Percentiles rank a stretch among this genome's conserved stretches.
These are phyloP conservation scores for Drosophila sturtevanti DNA, from an alignment of 1,140 invertebrate genomes.

Conservation along the genomic window DNA sequence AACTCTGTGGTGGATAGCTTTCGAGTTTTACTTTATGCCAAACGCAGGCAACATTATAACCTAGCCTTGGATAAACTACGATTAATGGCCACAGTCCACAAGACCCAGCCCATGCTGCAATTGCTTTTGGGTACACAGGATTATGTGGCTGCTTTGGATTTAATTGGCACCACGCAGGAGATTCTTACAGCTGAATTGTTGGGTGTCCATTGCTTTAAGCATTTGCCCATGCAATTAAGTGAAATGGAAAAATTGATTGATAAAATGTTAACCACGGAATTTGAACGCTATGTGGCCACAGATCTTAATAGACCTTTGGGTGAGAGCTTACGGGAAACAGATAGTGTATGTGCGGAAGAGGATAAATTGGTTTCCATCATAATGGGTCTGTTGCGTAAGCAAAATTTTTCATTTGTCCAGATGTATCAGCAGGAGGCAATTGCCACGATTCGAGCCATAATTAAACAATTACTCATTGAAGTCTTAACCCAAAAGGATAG, in stretches of 20 bases:
- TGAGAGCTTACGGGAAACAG: slow-evolving; percentile 85
- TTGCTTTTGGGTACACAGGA: slow-evolving; percentile 96
- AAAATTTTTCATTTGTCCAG: slow-evolving; percentile 94
- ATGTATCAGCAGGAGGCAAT: slow-evolving; percentile 94
- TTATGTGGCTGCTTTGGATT: slow-evolving; percentile 98
- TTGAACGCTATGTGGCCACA: slow-evolving; percentile 94
- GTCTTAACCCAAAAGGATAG: slow-evolving; percentile 84
- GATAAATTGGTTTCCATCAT: slow-evolving; percentile 94
- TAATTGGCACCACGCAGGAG: slow-evolving; percentile 97
- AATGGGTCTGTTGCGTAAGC: slow-evolving; percentile 93
- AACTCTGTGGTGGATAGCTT: slow-evolving; percentile 91
- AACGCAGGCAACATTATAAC: slow-evolving; percentile 86
- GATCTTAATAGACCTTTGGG: slow-evolving; percentile 93
- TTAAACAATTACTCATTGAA: slow-evolving; percentile 95
- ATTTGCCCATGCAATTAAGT: slow-evolving; percentile 96
- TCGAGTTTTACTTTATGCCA: slow-evolving; percentile 88
- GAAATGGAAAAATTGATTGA: slow-evolving; percentile 98
- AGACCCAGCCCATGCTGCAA: slow-evolving; percentile 99
- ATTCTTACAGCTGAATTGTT: slow-evolving; percentile 94
- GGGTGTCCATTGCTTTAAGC: slow-evolving; percentile 96
- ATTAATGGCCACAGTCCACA: slow-evolving; percentile 96
- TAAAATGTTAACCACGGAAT: slow-evolving; percentile 98
- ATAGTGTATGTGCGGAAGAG: slow-evolving; percentile 87
- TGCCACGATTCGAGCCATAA: slow-evolving; percentile 92
- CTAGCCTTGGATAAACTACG: slow-evolving; percentile 90